Base-by-base conservation (phyloP, 2,888 invertebrate genomes). In the Capitulum mitella region DNA sequence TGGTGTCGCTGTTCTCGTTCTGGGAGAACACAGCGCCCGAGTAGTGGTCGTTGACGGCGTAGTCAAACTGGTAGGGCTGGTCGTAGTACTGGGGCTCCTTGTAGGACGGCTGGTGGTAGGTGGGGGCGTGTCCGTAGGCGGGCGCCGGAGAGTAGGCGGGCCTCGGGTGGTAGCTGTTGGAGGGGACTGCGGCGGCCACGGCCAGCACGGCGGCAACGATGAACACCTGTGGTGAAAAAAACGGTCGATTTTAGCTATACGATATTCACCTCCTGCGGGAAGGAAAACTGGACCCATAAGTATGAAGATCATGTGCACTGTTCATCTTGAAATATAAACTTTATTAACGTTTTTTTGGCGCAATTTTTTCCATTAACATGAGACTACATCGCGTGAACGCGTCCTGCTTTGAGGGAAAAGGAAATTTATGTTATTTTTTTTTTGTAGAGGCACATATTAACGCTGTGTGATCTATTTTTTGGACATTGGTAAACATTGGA, bases 1-100 rank as follows among this genome's bases (percentile, higher is more conserved):
- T 89, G 78, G 90, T 90, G 83, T 90, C 89, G 48, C 90, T 86
- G 83, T 89, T 89, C 85, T 91, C 90, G 77, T 88, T 88, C 84
- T 91, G 90, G 0, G 90, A 90, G 83, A 90, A 91, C 84, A 90
- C 89, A 58, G 90, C 84, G 70, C 87, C 89, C 12, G 87, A 87
- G 1, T 84, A 86, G 34, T 87, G 88, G 83, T 90, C 90, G 84
- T 89, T 88, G 19, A 90, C 90, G 83, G 90, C 89, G 85, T 90
- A 90, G 0, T 89, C 89, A 83, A 89, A 90, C 83, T 90, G 89
- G 84, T 90, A 90, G 84, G 90, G 90, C 34, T 2, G 32, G 64
- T 10, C 34, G 29, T 34, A 22, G 51, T 51, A 1, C 19, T 51
- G 19, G 19, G 51, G 16, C 64, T 64, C 34, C 34, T 64, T 32